Evolutionary conservation across 1,140 invertebrate genomes (phyloP).

Genomic region (Marisa cornuarietis): DNA sequence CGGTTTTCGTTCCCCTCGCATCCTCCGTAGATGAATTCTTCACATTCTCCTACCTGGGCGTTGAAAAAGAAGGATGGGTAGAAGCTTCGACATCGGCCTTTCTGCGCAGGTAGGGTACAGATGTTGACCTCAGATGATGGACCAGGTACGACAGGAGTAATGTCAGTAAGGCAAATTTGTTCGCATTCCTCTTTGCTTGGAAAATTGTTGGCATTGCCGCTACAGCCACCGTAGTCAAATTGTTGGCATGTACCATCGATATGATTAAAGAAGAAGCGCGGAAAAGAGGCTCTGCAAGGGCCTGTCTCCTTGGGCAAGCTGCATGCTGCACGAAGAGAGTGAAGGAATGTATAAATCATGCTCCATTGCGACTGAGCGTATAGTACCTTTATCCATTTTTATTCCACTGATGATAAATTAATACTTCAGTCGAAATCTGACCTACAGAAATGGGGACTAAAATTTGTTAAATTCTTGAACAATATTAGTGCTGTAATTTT

Average conservation of each 20-base stretch:
- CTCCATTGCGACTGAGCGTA: too few species aligned
- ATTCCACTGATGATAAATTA: too few species aligned
- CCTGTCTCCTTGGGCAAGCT: conserved; percentile 17
- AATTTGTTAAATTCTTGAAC: too few species aligned
- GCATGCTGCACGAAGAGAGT: conserved; percentile 16
- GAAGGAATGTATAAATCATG: too few species aligned
- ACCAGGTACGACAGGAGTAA: not conserved
- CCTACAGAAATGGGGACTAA: too few species aligned
- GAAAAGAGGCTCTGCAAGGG: conserved; percentile 9
- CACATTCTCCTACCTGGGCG: conserved; percentile 59
- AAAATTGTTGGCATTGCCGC: conserved; percentile 64
- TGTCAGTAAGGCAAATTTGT: conserved; percentile 34
- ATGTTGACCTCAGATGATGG: conserved; percentile 30
- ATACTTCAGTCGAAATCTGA: too few species aligned
- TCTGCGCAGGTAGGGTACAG: conserved; percentile 42
- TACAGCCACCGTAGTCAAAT: conserved; percentile 59
- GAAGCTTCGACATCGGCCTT: conserved; percentile 50
- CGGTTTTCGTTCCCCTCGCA: conserved; percentile 71
- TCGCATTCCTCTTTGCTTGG: conserved; percentile 45
- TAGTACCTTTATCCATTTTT: too few species aligned
- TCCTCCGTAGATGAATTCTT: conserved; percentile 71
- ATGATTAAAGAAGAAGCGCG: conserved; percentile 23
- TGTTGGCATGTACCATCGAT: conserved; percentile 27
- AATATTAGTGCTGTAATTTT: too few species aligned
- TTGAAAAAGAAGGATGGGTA: conserved; percentile 68